Evolutionary conservation across 1,140 invertebrate species (phyloP).

Genomic region (Drosophila saltans): DNA sequence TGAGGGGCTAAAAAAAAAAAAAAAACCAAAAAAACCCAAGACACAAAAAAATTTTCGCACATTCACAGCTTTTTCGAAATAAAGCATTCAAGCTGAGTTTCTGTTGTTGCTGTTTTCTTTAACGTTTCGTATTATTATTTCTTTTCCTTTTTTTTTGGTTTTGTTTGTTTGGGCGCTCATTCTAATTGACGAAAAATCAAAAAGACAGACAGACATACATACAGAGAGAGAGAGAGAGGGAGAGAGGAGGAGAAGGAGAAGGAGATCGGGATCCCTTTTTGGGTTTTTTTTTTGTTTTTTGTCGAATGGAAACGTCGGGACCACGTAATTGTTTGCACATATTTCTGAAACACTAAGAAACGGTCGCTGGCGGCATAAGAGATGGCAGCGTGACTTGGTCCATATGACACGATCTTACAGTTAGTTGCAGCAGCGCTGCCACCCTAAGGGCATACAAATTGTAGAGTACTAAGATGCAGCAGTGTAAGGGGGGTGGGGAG

Average conservation of each 20-base stretch:
- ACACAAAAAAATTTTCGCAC: slow-evolving; percentile 69
- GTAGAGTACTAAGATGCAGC: not conserved
- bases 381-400: slow-evolving; percentile 17
- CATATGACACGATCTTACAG: slow-evolving; percentile 10
- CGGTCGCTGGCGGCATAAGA: slow-evolving; percentile 42
- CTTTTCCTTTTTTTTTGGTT: slow-evolving; percentile 1
- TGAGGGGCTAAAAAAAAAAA: slow-evolving; percentile 62
- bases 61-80: slow-evolving; percentile 72
- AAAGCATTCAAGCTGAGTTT: not conserved
- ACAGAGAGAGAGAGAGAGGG: no score
- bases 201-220: slow-evolving; percentile 52
- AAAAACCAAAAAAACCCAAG: slow-evolving; percentile 15
- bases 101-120: no score
- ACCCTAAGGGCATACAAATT: not conserved
- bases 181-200: slow-evolving; percentile 80
- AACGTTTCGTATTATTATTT: no score
- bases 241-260: no score
- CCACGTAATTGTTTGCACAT: slow-evolving; percentile 77
- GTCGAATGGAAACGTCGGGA: slow-evolving; percentile 31
- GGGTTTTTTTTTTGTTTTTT: not conserved
- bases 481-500: no score
- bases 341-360: slow-evolving; percentile 76
- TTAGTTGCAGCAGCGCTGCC: not conserved
- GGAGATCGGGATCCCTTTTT: slow-evolving; percentile 41
- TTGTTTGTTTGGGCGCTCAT: slow-evolving; percentile 43